phyloP scores from a whole-genome alignment of 2,797 vertebrate genomes.

The Heterohyrax brucei region DNA sequence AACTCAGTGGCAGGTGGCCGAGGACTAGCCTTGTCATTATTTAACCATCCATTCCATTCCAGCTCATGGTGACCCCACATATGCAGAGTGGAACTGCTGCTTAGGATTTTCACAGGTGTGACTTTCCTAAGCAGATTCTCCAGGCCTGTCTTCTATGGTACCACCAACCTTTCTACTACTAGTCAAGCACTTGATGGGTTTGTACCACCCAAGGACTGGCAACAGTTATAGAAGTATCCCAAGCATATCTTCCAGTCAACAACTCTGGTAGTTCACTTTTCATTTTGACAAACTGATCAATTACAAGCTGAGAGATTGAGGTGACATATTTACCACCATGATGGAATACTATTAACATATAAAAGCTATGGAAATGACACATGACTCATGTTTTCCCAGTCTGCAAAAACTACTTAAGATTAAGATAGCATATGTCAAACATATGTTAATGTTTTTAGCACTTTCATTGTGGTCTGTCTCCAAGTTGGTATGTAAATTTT shows the following conservation, averaged over 20 bases:
- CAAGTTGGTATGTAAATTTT: conserved; percentile 41
- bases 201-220: too few species aligned
- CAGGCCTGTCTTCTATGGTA: too few species aligned
- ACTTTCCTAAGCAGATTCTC: too few species aligned
- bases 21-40: background rate
- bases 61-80: too few species aligned
- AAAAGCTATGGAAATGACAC: background rate
- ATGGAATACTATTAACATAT: conserved; percentile 54
- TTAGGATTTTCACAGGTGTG: too few species aligned
- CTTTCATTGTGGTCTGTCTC: background rate
- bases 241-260: conserved; percentile 2
- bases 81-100: too few species aligned
- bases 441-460: conserved; percentile 55
- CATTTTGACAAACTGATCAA: conserved; percentile 82
- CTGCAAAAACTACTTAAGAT: background rate
- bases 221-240: background rate
- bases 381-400: conserved; percentile 3
- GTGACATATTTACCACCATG: background rate
- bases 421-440: background rate
- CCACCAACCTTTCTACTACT: too few species aligned
- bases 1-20: too few species aligned
- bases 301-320: conserved; percentile 77
- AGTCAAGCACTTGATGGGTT: too few species aligned
- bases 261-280: conserved; percentile 85
- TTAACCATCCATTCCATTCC: too few species aligned